These are phyloP conservation scores for Drosophila pallidifrons DNA, from an alignment of 1,140 invertebrate genomes.

Conservation along the genomic window DNA sequence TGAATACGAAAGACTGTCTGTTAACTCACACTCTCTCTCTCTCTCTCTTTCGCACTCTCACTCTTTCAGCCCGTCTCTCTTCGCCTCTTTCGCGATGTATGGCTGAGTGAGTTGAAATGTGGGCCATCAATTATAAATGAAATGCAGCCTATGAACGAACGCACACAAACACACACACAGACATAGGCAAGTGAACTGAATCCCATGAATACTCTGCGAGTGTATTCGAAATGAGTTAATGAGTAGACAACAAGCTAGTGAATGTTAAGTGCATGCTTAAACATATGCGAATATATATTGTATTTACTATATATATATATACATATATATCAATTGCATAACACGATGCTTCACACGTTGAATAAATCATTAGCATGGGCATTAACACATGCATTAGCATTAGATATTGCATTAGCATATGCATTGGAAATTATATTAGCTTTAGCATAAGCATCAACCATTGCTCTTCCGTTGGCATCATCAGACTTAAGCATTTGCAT, in stretches of 20 bases:
- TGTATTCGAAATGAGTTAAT: constrained; percentile 7
- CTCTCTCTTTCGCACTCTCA: not conserved
- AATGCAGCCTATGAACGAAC: not conserved
- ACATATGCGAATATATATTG: not conserved
- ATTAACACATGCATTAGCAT: not conserved
- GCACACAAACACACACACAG: not conserved
- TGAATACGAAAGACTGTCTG: too few species aligned
- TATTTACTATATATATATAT: not conserved
- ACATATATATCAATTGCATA: not conserved
- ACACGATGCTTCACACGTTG: not conserved
- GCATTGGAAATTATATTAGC: not conserved
- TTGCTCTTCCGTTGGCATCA: not conserved
- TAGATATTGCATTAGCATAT: not conserved
- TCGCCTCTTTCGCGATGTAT: not conserved
- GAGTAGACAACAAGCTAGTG: not conserved
- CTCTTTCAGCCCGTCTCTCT: not conserved
- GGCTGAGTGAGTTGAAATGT: not conserved
- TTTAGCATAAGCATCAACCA: not conserved
- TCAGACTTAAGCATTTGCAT: not conserved
- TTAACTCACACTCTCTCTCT: not conserved
- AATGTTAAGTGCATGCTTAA: not conserved
- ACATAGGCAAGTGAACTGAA: not conserved
- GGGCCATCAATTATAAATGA: constrained; percentile 5
- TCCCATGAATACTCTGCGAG: not conserved
- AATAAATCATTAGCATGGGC: not conserved